phyloP scores from a whole-genome alignment of 2,113 vertebrate genomes.

The Centropus unirufus region DNA sequence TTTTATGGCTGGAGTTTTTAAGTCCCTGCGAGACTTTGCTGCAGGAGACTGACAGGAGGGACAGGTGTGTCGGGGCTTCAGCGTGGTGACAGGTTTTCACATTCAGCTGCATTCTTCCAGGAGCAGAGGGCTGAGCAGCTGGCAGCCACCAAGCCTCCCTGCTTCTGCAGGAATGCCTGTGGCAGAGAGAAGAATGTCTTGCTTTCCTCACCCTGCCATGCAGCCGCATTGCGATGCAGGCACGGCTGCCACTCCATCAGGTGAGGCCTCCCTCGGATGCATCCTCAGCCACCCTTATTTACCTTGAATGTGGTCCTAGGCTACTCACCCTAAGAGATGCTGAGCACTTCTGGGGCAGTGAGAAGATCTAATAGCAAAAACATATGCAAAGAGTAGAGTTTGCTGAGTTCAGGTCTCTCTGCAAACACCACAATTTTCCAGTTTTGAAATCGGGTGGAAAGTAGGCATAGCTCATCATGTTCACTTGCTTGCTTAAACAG shows the following conservation, averaged over 20 bases:
- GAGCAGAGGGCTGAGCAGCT: conserved; percentile 74
- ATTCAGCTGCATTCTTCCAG: conserved; percentile 76
- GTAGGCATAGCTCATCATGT: not conserved
- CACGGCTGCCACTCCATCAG: not conserved
- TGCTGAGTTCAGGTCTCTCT: not conserved
- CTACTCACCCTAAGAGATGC: not conserved
- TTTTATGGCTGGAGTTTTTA: conserved; percentile 75
- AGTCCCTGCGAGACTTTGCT: conserved; percentile 67
- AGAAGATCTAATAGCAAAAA: not conserved
- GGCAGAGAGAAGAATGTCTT: conserved; percentile 70
- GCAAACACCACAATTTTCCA: not conserved
- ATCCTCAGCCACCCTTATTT: not conserved
- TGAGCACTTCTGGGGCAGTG: not conserved
- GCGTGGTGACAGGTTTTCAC: conserved; percentile 77
- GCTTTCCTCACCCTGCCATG: not conserved
- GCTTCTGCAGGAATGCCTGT: conserved; percentile 68
- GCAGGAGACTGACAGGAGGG: conserved; percentile 79
- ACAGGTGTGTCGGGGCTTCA: conserved; percentile 78
- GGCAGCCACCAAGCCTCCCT: conserved; percentile 61
- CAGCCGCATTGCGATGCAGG: not conserved
- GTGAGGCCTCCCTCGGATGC: not conserved
- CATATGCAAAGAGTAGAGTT: not conserved
- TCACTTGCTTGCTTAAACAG: not conserved
- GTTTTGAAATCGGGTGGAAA: not conserved
- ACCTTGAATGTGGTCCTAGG: not conserved